Evolutionary conservation across 2,888 invertebrate species (phyloP), one percentile per base, ranked within the genome.

Genomic region (Andrena haemorrhoa): DNA sequence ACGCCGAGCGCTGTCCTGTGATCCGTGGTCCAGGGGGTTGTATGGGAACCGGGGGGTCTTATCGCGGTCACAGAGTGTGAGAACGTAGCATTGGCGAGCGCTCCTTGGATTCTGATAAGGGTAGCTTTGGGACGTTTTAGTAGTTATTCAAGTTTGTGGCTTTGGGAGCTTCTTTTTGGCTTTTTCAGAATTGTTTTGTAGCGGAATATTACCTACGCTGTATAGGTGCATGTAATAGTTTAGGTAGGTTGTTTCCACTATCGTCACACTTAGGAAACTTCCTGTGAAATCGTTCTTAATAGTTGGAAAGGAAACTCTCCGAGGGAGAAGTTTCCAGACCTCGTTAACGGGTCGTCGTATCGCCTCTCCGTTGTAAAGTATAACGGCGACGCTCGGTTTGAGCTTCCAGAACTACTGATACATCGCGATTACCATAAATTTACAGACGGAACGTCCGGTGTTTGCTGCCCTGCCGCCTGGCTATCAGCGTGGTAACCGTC

Each of bases 341-440:
- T 33, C 58, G 73, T 69, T 73, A 73, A 79, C 81, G 64, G 63
- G 73, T 69, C 61, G 51, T 35, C 29, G 29, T 79, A 82, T 75
- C 74, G 72, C 64, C 68, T 68, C 72, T 73, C 79, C 26, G 69
- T 47, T 41, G 26, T 51, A 68, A 85, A 78, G 71, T 68, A 82
- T 70, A 84, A 69, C 83, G 77, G 75, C 86, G 86, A 84, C 82
- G 89, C 84, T 89, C 76, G 88, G 87, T 84, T 90, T 86, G 86
- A 88, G 88, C 89, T 88, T 90, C 82, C 89, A 88, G 90, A 89
- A 88, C 88, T 88, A 89, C 92, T 93, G 93, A 93, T 93, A 93
- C 92, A 93, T 93, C 91, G 89, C 90, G 92, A 93, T 94, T 94
- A 93, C 92, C 93, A 93, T 94, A 93, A 91, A 93, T 93, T 93